phyloP scores from a whole-genome alignment of 92 coral and sea anemone genomes.

The Umimayanthus chanpuru region DNA sequence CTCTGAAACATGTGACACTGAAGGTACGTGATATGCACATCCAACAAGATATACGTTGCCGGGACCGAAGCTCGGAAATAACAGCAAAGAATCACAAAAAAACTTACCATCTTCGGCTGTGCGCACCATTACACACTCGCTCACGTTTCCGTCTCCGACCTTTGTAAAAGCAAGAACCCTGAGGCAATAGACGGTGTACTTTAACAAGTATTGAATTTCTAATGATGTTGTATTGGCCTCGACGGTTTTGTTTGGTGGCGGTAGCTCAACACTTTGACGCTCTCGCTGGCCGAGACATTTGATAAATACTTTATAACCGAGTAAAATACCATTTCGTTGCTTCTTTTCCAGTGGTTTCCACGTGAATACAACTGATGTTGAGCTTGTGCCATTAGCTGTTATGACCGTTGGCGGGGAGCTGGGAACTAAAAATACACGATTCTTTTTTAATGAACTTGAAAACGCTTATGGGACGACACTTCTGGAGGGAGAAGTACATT shows the following conservation, averaged over 20 bases:
- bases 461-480: too few species aligned
- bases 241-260: neutral
- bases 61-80: neutral
- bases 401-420: neutral
- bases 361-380: neutral
- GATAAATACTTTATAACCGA: neutral
- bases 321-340: neutral
- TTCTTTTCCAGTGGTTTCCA: neutral
- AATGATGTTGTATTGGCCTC: neutral
- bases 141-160: slow-evolving; percentile 27
- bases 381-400: neutral
- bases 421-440: neutral
- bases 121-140: slow-evolving; percentile 39
- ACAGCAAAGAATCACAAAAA: neutral
- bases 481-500: too few species aligned
- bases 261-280: neutral
- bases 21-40: too few species aligned
- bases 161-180: slow-evolving; percentile 37
- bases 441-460: too few species aligned
- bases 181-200: slow-evolving; percentile 29
- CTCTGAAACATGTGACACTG: too few species aligned
- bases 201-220: neutral
- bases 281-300: neutral
- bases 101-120: slow-evolving; percentile 51
- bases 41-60: neutral